Conservation (phyloP, 2,113 vertebrate genomes). For the Zingel zingel region DNA sequence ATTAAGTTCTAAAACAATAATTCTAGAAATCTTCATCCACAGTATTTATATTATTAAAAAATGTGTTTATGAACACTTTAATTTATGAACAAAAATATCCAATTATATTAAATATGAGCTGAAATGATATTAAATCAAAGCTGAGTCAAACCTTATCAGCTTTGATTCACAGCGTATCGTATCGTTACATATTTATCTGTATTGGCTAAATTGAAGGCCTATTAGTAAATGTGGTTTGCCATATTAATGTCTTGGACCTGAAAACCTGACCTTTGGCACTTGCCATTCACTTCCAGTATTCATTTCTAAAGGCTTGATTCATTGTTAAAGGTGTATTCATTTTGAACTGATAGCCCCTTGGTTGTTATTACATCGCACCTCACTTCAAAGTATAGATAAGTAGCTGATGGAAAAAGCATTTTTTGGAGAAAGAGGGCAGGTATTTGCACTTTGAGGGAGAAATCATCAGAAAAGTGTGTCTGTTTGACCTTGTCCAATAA, state of each 20-base stretch:
- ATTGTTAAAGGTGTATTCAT: not conserved
- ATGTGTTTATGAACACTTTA: not conserved
- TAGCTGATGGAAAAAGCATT: not conserved
- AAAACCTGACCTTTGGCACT: not conserved
- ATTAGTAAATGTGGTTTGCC: not conserved
- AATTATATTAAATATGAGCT: not conserved
- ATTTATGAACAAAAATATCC: not conserved
- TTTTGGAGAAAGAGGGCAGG: too few species aligned
- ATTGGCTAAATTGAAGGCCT: not conserved
- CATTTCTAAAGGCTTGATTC: not conserved
- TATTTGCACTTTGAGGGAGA: not conserved
- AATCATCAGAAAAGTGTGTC: not conserved
- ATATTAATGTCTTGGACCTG: not conserved
- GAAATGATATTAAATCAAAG: not conserved
- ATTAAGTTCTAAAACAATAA: not conserved
- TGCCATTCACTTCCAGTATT: not conserved
- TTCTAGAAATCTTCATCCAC: not conserved
- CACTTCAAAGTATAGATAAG: not conserved
- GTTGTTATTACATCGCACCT: not conserved
- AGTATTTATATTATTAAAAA: not conserved
- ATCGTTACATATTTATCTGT: not conserved
- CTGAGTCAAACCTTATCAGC: not conserved
- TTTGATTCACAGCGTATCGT: not conserved
- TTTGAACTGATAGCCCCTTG: not conserved
- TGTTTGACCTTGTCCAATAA: slow-evolving; percentile 15